These are phyloP conservation scores for Charadrius vociferus DNA, from an alignment of 2,113 vertebrate genomes.

Conservation along the genomic window DNA sequence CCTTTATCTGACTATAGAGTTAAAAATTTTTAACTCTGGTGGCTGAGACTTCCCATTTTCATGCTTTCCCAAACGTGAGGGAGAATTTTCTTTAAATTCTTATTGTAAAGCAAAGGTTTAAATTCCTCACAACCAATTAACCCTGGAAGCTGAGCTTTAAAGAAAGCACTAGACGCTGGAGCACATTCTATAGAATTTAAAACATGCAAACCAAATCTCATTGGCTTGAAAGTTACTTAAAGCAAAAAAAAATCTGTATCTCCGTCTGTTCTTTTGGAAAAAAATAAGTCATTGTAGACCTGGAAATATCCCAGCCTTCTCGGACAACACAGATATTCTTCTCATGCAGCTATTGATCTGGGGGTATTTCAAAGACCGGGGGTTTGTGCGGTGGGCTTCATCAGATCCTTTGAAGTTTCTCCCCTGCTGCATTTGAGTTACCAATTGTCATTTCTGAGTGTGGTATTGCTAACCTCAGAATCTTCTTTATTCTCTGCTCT, in stretches of 20 bases:
- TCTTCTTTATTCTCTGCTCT: neutral
- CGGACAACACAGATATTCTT: neutral
- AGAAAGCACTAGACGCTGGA: neutral
- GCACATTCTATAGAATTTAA: neutral
- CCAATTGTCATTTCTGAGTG: neutral
- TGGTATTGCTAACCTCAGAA: neutral
- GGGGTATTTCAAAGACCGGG: neutral
- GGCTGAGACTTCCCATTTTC: neutral
- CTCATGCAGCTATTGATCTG: neutral
- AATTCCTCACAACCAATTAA: neutral
- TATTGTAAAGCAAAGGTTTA: neutral
- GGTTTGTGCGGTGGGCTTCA: neutral
- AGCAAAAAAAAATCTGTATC: neutral
- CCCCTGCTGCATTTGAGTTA: neutral
- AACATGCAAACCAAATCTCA: neutral
- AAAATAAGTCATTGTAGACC: too few species aligned
- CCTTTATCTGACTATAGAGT: neutral
- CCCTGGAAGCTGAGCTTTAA: neutral
- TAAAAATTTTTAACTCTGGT: neutral
- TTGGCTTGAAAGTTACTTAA: neutral
- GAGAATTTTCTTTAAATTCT: neutral
- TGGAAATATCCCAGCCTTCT: neutral
- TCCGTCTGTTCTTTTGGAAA: neutral
- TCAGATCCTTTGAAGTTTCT: neutral
- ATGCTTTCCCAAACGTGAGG: neutral